These are phyloP conservation scores for Percopsis omiscomaycus DNA, from an alignment of 2,797 vertebrate genomes.

Conservation along the genomic window DNA sequence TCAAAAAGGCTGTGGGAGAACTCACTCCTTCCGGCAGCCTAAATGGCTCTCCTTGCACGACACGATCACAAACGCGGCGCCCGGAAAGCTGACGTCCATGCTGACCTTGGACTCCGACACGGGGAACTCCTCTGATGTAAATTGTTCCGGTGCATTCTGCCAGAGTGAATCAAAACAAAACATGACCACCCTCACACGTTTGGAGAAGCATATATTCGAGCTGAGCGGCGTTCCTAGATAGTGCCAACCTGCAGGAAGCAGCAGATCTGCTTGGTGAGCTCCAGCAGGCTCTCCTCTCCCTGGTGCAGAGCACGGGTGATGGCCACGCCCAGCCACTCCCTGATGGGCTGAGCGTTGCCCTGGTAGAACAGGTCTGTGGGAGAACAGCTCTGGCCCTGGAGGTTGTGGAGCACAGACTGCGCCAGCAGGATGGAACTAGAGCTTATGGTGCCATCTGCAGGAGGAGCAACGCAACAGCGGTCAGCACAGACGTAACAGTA, in stretches of 20 bases:
- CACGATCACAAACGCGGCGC: conserved; percentile 92
- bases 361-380: conserved; percentile 97
- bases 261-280: conserved; percentile 96
- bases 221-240: neutral
- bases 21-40: conserved; percentile 97
- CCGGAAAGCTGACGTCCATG: conserved; percentile 97
- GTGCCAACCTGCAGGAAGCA: conserved; percentile 90
- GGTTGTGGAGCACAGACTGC: conserved; percentile 92
- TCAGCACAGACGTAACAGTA: neutral
- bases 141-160: conserved; percentile 93
- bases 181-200: neutral
- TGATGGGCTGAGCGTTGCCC: conserved; percentile 87
- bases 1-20: conserved; percentile 1
- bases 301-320: conserved; percentile 95
- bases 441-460: conserved; percentile 93
- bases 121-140: conserved; percentile 94
- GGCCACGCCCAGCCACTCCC: conserved; percentile 94
- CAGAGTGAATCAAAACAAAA: conserved; percentile 4
- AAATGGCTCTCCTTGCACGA: conserved; percentile 97
- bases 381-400: conserved; percentile 92
- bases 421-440: conserved; percentile 91
- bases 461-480: conserved; percentile 16
- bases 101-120: conserved; percentile 95
- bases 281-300: conserved; percentile 93
- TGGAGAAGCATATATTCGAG: neutral